A percentile compares a stretch with the other conserved stretches of the same genome.
These are phyloP conservation scores for Elgaria multicarinata DNA, from an alignment of 2,113 vertebrate species.

Conservation along the genomic window DNA sequence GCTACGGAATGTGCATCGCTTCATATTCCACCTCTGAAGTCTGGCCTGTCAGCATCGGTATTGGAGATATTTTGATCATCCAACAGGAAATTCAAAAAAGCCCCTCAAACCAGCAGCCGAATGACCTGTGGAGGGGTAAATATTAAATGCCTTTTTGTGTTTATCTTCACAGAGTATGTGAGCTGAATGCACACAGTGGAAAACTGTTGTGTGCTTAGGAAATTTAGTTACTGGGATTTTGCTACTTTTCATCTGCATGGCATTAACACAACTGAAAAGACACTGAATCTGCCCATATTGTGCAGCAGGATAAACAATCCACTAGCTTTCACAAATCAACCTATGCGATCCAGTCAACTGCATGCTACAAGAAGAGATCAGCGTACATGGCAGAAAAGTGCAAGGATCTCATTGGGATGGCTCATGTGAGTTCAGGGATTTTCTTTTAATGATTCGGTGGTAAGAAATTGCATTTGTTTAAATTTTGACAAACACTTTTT, in stretches of 20 bases:
- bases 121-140: slow-evolving; percentile 45
- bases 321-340: background rate
- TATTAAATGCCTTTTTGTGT: slow-evolving; percentile 12
- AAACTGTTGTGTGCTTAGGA: background rate
- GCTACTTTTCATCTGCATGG: background rate
- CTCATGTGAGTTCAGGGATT: background rate
- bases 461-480: background rate
- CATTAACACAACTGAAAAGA: background rate
- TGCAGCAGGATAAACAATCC: background rate
- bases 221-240: background rate
- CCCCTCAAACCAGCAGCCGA: slow-evolving; percentile 21
- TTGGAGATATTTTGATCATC: slow-evolving; percentile 48
- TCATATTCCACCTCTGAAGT: slow-evolving; percentile 49
- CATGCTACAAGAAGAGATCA: background rate
- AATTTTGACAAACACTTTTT: background rate
- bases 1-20: slow-evolving; percentile 29
- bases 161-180: slow-evolving; percentile 11
- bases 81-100: slow-evolving; percentile 53
- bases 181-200: slow-evolving; percentile 42
- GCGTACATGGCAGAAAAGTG: background rate
- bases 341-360: background rate
- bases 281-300: background rate
- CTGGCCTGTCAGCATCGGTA: slow-evolving; percentile 49
- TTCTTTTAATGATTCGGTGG: background rate
- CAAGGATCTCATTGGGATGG: background rate